A percentile compares a stretch with the other conserved stretches of the same genome.
phyloP scores from a whole-genome alignment of 2,888 invertebrate species.

The Eupithecia vulgata region DNA sequence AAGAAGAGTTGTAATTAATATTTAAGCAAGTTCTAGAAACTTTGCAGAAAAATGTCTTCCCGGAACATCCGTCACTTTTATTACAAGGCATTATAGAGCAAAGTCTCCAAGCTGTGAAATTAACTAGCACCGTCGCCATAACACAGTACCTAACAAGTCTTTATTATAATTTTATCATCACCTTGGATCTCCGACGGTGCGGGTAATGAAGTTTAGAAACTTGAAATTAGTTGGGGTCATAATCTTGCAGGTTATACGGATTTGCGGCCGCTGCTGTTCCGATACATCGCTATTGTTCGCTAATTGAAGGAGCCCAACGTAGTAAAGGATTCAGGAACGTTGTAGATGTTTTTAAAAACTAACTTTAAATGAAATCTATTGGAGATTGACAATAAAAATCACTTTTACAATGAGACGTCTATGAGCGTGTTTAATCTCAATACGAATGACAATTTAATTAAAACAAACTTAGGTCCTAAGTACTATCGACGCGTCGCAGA shows the following conservation, averaged over 20 bases:
- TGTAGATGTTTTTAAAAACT: too few species aligned
- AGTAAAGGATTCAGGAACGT: too few species aligned
- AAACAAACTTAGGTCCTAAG: too few species aligned
- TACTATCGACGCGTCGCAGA: too few species aligned
- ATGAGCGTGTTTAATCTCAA: too few species aligned
- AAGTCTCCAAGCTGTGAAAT: constrained; percentile 41
- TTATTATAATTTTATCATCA: constrained; percentile 71
- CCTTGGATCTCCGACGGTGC: constrained; percentile 72
- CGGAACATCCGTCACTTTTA: constrained; percentile 20
- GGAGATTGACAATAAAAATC: too few species aligned
- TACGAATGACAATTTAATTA: too few species aligned
- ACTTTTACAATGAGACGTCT: too few species aligned
- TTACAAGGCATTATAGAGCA: constrained; percentile 28
- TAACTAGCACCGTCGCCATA: constrained; percentile 37
- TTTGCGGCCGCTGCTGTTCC: constrained; percentile 39
- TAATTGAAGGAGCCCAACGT: constrained; percentile 49
- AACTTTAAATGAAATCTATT: too few species aligned
- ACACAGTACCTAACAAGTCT: constrained; percentile 50
- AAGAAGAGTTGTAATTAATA: constrained; percentile 5
- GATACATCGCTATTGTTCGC: constrained; percentile 48
- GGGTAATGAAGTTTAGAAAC: constrained; percentile 78
- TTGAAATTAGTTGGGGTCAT: constrained; percentile 76
- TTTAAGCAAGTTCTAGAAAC: constrained; percentile 4
- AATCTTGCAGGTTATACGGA: constrained; percentile 65
- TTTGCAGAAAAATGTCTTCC: constrained; percentile 9